These are phyloP conservation scores for Lasiurus cinereus DNA, from an alignment of 2,113 vertebrate genomes.

Conservation along the genomic window DNA sequence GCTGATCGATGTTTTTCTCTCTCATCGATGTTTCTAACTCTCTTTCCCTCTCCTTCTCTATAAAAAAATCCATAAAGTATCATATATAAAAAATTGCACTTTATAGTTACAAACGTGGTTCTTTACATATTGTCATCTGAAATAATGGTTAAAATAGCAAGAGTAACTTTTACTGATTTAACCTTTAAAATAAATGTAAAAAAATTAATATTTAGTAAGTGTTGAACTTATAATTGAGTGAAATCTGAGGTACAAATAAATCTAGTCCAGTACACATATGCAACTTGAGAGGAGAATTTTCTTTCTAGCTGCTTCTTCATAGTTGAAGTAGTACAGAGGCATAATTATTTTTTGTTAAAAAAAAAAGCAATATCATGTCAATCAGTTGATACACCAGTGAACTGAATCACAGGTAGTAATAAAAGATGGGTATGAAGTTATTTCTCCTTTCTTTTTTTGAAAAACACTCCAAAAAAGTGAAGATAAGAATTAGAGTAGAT, in stretches of 20 bases:
- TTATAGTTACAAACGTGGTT: neutral
- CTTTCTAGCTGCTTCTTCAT: neutral
- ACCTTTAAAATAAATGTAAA: slow-evolving; percentile 16
- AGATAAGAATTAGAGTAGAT: neutral
- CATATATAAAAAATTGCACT: neutral
- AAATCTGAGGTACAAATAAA: slow-evolving; percentile 1
- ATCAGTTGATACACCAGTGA: neutral
- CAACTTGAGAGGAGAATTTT: neutral
- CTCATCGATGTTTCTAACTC: no score
- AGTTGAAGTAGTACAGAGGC: neutral
- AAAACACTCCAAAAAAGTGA: neutral
- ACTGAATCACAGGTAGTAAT: slow-evolving; percentile 25
- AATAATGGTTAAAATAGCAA: slow-evolving; percentile 24
- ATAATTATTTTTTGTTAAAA: neutral
- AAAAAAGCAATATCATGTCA: neutral
- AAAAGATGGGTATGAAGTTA: slow-evolving; percentile 6
- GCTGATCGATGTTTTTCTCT: no score
- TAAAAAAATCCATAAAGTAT: no score
- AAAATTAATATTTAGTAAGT: slow-evolving; percentile 43
- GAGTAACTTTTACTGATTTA: slow-evolving; percentile 14
- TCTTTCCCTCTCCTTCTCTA: no score
- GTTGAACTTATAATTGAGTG: neutral
- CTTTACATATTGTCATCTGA: slow-evolving; percentile 28
- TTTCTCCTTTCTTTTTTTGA: neutral
- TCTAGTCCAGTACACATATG: neutral